Conservation (phyloP, 2,888 invertebrate genomes). For the Biston betularia region DNA sequence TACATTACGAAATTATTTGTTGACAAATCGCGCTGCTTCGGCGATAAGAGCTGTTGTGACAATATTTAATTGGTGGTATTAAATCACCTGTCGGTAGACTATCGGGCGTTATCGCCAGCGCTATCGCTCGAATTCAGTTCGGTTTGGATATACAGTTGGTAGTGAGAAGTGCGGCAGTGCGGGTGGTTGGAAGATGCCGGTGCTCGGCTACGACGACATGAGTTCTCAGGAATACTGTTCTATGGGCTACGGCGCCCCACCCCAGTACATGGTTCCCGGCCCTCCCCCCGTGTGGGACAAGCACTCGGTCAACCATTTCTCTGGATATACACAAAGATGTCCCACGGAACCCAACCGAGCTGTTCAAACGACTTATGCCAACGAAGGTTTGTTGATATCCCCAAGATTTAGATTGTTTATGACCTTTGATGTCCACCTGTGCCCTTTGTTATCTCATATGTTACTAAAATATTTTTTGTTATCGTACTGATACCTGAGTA, state of each 20-base stretch:
- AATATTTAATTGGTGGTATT: slow-evolving; percentile 56
- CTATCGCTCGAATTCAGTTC: slow-evolving; percentile 54
- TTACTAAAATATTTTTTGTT: slow-evolving; percentile 14
- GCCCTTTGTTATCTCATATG: slow-evolving; percentile 13
- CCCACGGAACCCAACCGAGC: slow-evolving; percentile 48
- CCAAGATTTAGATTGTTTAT: not conserved
- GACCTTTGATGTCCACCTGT: slow-evolving; percentile 22
- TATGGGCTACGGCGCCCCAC: slow-evolving; percentile 62
- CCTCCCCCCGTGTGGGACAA: slow-evolving; percentile 71
- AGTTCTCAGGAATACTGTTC: slow-evolving; percentile 72
- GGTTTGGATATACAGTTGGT: slow-evolving; percentile 61
- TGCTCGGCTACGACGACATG: slow-evolving; percentile 74
- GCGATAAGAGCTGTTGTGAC: slow-evolving; percentile 51
- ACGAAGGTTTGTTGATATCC: slow-evolving; percentile 64
- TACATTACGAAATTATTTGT: slow-evolving; percentile 40
- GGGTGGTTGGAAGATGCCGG: slow-evolving; percentile 75
- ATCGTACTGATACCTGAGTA: slow-evolving; percentile 8
- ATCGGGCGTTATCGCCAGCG: slow-evolving; percentile 56
- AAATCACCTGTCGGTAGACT: slow-evolving; percentile 68
- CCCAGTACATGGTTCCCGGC: slow-evolving; percentile 65
- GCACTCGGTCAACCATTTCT: slow-evolving; percentile 57
- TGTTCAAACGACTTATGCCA: slow-evolving; percentile 41
- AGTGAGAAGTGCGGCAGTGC: slow-evolving; percentile 56
- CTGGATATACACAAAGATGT: slow-evolving; percentile 58
- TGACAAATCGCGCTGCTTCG: slow-evolving; percentile 47